phyloP scores from a whole-genome alignment of 2,888 invertebrate genomes.

The Ditula angustiorana region DNA sequence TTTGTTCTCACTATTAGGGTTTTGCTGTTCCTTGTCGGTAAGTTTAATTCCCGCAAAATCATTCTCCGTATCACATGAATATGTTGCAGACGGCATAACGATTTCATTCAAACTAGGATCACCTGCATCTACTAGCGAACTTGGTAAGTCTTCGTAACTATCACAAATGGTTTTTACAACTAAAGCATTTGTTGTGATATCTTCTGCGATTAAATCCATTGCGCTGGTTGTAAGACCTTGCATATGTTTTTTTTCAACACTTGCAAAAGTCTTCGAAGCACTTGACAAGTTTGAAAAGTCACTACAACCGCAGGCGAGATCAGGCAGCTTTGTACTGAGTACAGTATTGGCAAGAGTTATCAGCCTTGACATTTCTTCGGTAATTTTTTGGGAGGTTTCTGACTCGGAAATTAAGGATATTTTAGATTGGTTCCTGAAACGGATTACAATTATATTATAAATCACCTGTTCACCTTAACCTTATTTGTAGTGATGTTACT shows the following conservation, averaged over 20 bases:
- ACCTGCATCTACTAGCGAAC: slow-evolving; percentile 55
- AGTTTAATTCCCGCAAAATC: slow-evolving; percentile 56
- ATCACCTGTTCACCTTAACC: background rate
- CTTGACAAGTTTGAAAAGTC: slow-evolving; percentile 54
- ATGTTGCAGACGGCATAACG: slow-evolving; percentile 55
- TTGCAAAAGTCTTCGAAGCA: slow-evolving; percentile 43
- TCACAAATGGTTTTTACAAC: slow-evolving; percentile 57
- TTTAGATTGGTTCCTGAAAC: slow-evolving; percentile 74
- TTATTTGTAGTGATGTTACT: background rate
- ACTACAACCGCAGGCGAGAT: slow-evolving; percentile 67
- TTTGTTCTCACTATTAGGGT: slow-evolving; percentile 42
- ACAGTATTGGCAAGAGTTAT: slow-evolving; percentile 82
- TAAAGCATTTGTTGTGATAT: slow-evolving; percentile 53
- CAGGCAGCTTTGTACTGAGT: slow-evolving; percentile 76
- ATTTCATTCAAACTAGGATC: slow-evolving; percentile 56
- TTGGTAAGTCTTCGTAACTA: slow-evolving; percentile 54
- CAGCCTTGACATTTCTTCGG: slow-evolving; percentile 76
- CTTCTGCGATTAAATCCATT: slow-evolving; percentile 58
- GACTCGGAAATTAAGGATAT: slow-evolving; percentile 66
- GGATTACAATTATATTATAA: background rate
- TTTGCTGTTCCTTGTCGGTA: slow-evolving; percentile 52
- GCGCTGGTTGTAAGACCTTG: background rate
- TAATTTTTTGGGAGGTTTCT: slow-evolving; percentile 68
- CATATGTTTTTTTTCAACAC: slow-evolving; percentile 7
- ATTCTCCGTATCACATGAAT: slow-evolving; percentile 60